Evolutionary conservation across 2,797 vertebrate genomes (phyloP).

Genomic region (Danionella dracula): DNA sequence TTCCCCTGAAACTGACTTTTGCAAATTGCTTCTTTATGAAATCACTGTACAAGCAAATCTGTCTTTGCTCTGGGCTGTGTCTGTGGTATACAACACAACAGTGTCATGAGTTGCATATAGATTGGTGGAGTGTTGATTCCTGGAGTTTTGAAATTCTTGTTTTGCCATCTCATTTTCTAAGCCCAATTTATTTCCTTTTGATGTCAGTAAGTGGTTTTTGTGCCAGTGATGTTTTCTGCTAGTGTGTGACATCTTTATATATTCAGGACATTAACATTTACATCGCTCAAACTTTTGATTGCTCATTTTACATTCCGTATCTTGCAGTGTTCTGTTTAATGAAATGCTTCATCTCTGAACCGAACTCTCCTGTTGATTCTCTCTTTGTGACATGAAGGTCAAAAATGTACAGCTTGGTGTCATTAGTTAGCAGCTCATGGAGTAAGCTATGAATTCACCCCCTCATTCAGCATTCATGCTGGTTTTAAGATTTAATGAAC

Average conservation of each 20-base stretch:
- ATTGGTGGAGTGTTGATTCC: conserved; percentile 46
- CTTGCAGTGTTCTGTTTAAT: background rate
- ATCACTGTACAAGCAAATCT: conserved; percentile 56
- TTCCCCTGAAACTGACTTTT: conserved; percentile 42
- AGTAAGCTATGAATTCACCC: conserved; percentile 18
- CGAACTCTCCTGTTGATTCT: background rate
- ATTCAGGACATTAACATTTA: conserved; percentile 20
- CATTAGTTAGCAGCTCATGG: background rate
- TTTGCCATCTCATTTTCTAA: conserved; percentile 50
- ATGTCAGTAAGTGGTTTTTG: conserved; percentile 60
- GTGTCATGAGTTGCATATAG: conserved; percentile 58
- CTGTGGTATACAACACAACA: conserved; percentile 38
- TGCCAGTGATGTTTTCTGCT: conserved; percentile 23
- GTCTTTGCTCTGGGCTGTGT: conserved; percentile 41
- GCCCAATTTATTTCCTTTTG: conserved; percentile 60
- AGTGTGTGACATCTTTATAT: conserved; percentile 1
- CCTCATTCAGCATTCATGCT: conserved; percentile 1
- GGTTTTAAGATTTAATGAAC: conserved; percentile 21
- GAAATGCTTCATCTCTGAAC: background rate
- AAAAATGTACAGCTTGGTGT: background rate
- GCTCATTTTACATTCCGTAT: background rate
- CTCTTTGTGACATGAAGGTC: background rate
- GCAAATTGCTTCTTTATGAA: conserved; percentile 46
- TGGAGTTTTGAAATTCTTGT: conserved; percentile 49
- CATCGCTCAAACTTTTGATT: conserved; percentile 30